A percentile compares a stretch with the other conserved stretches of the same genome.
These are phyloP conservation scores for Phanerotoma sp. DNA, from an alignment of 2,888 invertebrate genomes.

Conservation along the genomic window DNA sequence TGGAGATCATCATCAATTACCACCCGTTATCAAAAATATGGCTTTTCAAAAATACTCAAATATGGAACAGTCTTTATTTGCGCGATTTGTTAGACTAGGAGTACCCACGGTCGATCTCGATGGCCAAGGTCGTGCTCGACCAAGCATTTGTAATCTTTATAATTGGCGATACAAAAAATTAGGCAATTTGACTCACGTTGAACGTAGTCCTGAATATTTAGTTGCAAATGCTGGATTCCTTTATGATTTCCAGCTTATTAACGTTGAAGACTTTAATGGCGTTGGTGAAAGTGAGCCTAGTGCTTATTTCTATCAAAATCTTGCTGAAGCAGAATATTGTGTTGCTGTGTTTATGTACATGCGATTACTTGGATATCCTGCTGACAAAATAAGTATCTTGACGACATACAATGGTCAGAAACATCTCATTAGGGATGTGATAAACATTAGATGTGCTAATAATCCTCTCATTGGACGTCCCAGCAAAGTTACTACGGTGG, in stretches of 20 bases:
- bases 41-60: constrained; percentile 99
- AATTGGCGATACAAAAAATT: constrained; percentile 96
- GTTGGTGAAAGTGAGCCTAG: constrained; percentile 97
- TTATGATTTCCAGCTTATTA: constrained; percentile 92
- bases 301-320: constrained; percentile 97
- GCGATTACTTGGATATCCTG: constrained; percentile 95
- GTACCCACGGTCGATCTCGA: constrained; percentile 98
- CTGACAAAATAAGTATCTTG: constrained; percentile 93
- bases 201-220: constrained; percentile 79
- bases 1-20: constrained; percentile 98
- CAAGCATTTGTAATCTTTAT: constrained; percentile 89
- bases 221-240: constrained; percentile 90
- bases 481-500: constrained; percentile 93
- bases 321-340: constrained; percentile 90
- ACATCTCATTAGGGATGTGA: constrained; percentile 93
- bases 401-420: constrained; percentile 99
- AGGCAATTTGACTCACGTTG: constrained; percentile 91
- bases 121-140: constrained; percentile 93
- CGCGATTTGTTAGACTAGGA: constrained; percentile 91
- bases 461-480: constrained; percentile 95
- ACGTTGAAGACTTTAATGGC: constrained; percentile 96
- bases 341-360: constrained; percentile 99
- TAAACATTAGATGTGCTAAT: constrained; percentile 86
- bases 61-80: constrained; percentile 99
- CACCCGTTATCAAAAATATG: constrained; percentile 99